Conservation (phyloP, 2,888 invertebrate species). For the Erebia aethiops region DNA sequence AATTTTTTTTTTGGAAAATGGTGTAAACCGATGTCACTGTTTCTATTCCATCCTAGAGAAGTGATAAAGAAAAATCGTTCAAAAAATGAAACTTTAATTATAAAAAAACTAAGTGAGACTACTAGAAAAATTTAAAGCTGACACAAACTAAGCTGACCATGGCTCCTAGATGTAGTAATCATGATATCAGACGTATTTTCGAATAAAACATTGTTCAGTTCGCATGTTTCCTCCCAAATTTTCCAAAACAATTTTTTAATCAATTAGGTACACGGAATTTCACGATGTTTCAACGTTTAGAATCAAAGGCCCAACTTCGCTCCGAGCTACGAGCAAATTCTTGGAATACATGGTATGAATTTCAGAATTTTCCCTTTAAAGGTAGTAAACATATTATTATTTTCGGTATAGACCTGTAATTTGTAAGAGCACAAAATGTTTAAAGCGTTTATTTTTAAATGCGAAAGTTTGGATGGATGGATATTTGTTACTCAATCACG, state of each 20-base stretch:
- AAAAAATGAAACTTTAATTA: slow-evolving; percentile 42
- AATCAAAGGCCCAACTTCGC: slow-evolving; percentile 15
- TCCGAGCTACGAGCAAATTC: slow-evolving; percentile 8
- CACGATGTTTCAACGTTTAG: not conserved
- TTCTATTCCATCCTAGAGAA: slow-evolving; percentile 7
- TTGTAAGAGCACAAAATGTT: too few species aligned
- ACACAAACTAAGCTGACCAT: too few species aligned
- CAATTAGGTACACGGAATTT: slow-evolving; percentile 3
- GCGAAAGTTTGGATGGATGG: too few species aligned
- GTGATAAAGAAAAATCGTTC: slow-evolving; percentile 26
- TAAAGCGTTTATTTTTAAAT: too few species aligned
- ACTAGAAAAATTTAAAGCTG: slow-evolving; percentile 25
- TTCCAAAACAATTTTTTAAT: slow-evolving; percentile 18
- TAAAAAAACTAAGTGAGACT: slow-evolving; percentile 37
- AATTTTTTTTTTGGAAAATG: too few species aligned
- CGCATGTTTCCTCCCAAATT: not conserved
- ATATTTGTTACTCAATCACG: too few species aligned
- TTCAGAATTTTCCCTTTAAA: not conserved
- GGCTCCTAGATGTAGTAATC: too few species aligned
- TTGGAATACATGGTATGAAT: slow-evolving; percentile 11
- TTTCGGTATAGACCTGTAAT: too few species aligned
- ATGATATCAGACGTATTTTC: slow-evolving; percentile 3
- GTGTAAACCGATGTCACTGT: not conserved
- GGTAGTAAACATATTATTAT: too few species aligned
- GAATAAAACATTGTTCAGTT: not conserved